phyloP scores from a whole-genome alignment of 1,140 invertebrate genomes.

The Centruroides sculpturatus region DNA sequence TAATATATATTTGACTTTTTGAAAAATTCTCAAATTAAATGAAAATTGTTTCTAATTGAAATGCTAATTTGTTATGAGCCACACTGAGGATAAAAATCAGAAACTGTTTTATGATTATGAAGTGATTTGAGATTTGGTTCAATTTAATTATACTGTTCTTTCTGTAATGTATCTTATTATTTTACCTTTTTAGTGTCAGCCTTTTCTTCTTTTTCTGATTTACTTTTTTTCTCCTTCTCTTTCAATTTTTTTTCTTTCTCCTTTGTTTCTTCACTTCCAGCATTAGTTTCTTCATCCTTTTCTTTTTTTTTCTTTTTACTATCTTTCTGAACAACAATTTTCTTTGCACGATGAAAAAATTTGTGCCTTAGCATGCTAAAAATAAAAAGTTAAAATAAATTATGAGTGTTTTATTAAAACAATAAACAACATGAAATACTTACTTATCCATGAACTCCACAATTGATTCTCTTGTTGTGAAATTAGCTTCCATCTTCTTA shows the following conservation, averaged over 20 bases:
- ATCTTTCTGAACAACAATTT: constrained; percentile 54
- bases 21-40: too few species aligned
- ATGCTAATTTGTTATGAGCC: too few species aligned
- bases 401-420: background rate
- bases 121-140: too few species aligned
- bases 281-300: constrained; percentile 3
- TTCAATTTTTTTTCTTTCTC: background rate
- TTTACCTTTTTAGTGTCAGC: constrained; percentile 34
- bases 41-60: too few species aligned
- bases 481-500: constrained; percentile 48
- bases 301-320: constrained; percentile 36
- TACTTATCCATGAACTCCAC: constrained; percentile 24
- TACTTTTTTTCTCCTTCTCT: constrained; percentile 32
- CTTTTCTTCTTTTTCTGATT: constrained; percentile 35
- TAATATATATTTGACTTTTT: too few species aligned
- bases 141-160: too few species aligned
- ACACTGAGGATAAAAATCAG: too few species aligned
- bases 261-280: constrained; percentile 20
- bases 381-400: background rate
- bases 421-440: background rate
- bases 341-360: constrained; percentile 86
- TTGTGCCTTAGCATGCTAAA: constrained; percentile 68
- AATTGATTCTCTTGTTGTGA: constrained; percentile 62
- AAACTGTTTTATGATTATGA: too few species aligned
- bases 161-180: background rate